Conservation (phyloP, 2,888 invertebrate species). For the Anthrax anthrax region DNA sequence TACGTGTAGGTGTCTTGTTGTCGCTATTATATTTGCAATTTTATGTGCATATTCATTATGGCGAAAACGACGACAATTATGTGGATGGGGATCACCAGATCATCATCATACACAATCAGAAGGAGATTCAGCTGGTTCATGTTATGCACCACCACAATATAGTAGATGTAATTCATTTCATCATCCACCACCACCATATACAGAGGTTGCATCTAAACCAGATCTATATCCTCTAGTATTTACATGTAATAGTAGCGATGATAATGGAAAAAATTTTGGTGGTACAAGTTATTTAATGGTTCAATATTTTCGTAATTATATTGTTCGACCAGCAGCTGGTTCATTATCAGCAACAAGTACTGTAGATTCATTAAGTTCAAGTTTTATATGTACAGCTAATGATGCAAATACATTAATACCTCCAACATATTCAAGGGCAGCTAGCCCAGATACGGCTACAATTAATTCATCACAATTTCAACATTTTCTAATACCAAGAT, state of each 20-base stretch:
- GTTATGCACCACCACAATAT: slow-evolving; percentile 71
- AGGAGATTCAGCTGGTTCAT: slow-evolving; percentile 64
- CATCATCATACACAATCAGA: slow-evolving; percentile 45
- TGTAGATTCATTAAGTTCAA: slow-evolving; percentile 72
- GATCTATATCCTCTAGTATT: slow-evolving; percentile 75
- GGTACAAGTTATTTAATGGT: slow-evolving; percentile 70
- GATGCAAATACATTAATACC: slow-evolving; percentile 75
- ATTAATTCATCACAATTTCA: slow-evolving; percentile 29
- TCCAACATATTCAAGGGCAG: slow-evolving; percentile 69
- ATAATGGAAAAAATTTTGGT: slow-evolving; percentile 49
- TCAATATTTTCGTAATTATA: slow-evolving; percentile 68
- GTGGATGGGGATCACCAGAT: slow-evolving; percentile 40
- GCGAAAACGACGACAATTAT: slow-evolving; percentile 38
- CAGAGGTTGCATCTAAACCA: slow-evolving; percentile 75
- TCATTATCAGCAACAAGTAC: slow-evolving; percentile 74
- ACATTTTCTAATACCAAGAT: slow-evolving; percentile 39
- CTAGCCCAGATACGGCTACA: slow-evolving; percentile 48
- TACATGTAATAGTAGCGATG: slow-evolving; percentile 60
- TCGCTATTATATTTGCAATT: slow-evolving; percentile 52
- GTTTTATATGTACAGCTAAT: slow-evolving; percentile 74
- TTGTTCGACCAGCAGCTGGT: slow-evolving; percentile 57
- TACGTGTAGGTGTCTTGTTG: slow-evolving; percentile 44
- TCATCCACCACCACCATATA: slow-evolving; percentile 70
- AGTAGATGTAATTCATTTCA: slow-evolving; percentile 72
- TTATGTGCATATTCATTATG: slow-evolving; percentile 54